A percentile compares a stretch with the other conserved stretches of the same genome.
These are phyloP conservation scores for Lasioglossum figueresi DNA, from an alignment of 2,888 invertebrate species.

Conservation along the genomic window DNA sequence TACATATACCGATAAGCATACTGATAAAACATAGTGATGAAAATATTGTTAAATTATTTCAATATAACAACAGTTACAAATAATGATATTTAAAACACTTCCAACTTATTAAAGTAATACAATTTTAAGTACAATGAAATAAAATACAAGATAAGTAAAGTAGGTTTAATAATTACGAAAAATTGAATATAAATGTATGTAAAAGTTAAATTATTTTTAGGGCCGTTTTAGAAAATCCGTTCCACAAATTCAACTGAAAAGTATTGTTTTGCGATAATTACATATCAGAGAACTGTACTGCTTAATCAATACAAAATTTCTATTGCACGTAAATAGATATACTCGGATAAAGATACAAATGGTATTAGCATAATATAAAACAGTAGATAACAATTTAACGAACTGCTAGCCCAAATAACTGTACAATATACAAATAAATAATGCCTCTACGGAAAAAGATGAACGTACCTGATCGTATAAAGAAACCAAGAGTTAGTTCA, in stretches of 20 bases:
- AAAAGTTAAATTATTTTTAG: neutral
- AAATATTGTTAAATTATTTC: neutral
- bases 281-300: neutral
- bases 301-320: neutral
- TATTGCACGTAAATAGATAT: neutral
- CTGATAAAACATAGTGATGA: neutral
- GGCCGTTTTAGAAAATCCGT: neutral
- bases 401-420: neutral
- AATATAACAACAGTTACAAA: neutral
- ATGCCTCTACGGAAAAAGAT: slow-evolving; percentile 16
- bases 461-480: slow-evolving; percentile 49
- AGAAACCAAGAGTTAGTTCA: slow-evolving; percentile 17
- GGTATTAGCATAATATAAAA: neutral
- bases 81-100: neutral
- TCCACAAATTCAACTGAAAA: neutral
- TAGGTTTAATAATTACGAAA: neutral
- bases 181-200: neutral
- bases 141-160: neutral
- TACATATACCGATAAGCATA: neutral
- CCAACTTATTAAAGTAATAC: neutral
- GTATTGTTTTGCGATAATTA: neutral
- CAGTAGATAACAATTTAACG: slow-evolving; percentile 1
- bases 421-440: slow-evolving; percentile 39
- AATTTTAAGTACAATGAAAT: slow-evolving; percentile 3
- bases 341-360: neutral